These are phyloP conservation scores for Orientallactaga bullata DNA, from an alignment of 2,113 vertebrate species.

Conservation along the genomic window DNA sequence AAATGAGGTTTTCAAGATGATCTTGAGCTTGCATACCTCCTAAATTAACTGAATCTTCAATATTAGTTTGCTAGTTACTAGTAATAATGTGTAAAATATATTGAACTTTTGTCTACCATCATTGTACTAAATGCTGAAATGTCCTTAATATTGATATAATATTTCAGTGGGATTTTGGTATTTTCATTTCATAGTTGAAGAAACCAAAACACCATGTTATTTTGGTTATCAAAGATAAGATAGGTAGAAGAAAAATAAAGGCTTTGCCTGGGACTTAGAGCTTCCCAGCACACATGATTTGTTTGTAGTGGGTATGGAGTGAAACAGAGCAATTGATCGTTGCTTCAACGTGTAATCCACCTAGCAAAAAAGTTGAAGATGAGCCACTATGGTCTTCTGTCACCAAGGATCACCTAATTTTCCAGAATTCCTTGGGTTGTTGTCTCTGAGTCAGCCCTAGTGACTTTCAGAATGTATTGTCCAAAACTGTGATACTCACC, in stretches of 20 bases:
- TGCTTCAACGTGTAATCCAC: neutral
- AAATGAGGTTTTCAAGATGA: neutral
- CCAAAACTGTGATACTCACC: neutral
- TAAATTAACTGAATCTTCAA: neutral
- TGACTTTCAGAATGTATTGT: neutral
- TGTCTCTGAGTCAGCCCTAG: neutral
- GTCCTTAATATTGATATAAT: neutral
- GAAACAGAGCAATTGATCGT: neutral
- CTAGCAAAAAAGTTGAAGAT: neutral
- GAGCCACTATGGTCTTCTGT: neutral
- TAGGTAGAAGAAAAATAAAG: neutral
- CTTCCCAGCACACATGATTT: neutral
- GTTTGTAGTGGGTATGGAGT: neutral
- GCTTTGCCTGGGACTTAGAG: neutral
- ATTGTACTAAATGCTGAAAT: neutral
- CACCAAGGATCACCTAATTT: neutral
- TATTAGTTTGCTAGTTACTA: neutral
- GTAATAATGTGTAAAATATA: neutral
- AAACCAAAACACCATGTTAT: neutral
- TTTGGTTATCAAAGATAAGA: neutral
- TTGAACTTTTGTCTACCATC: neutral
- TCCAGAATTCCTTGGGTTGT: neutral
- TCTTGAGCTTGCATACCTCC: neutral
- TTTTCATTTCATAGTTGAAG: neutral
- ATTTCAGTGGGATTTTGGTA: neutral